phyloP scores from a whole-genome alignment of 2,888 invertebrate species.

The Clusia tigrina region DNA sequence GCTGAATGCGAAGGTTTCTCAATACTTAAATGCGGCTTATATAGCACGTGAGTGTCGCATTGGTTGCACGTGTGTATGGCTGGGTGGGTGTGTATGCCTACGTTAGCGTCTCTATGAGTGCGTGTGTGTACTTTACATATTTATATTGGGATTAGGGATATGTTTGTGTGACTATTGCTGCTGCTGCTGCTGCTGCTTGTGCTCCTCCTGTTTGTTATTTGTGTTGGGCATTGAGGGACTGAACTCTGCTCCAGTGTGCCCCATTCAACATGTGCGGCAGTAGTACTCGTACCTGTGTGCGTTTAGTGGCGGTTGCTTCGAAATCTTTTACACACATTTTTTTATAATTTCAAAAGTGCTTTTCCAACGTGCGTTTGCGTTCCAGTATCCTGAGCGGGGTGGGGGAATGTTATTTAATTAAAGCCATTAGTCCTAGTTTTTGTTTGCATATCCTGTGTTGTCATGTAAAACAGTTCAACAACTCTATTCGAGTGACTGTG shows the following conservation, averaged over 20 bases:
- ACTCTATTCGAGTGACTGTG: no score
- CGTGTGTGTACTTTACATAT: no score
- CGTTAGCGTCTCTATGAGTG: no score
- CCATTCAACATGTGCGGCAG: not conserved
- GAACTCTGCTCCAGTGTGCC: not conserved
- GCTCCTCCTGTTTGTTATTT: not conserved
- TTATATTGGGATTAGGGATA: constrained; percentile 8
- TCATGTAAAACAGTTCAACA: no score
- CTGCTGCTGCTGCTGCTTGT: not conserved
- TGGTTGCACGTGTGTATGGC: not conserved
- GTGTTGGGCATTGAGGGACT: no score
- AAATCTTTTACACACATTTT: not conserved
- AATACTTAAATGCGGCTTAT: constrained; percentile 3
- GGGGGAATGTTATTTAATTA: not conserved
- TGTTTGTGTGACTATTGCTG: not conserved
- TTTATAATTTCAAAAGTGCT: not conserved
- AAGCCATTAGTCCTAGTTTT: not conserved
- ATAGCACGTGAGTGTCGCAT: not conserved
- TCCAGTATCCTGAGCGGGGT: not conserved
- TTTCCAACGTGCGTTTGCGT: not conserved
- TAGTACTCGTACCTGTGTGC: not conserved
- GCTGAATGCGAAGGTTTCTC: not conserved
- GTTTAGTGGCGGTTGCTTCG: not conserved
- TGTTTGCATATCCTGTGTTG: no score
- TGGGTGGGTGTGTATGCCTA: no score